Evolutionary conservation across 2,113 vertebrate genomes (phyloP).

Genomic region (Sebastes schlegelii): DNA sequence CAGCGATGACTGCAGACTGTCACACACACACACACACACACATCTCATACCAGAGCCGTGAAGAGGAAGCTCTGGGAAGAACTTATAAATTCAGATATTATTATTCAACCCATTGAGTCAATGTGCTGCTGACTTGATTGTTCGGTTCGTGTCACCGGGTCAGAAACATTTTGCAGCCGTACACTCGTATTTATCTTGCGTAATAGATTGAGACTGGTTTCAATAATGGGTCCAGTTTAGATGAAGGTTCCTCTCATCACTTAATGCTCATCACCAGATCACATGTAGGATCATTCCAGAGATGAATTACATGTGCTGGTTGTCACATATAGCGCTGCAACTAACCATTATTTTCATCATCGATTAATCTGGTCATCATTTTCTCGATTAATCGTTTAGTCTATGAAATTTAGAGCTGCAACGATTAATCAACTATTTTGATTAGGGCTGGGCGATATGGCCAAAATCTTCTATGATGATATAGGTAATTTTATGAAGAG

Average conservation of each 20-base stretch:
- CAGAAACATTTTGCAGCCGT: constrained; percentile 38
- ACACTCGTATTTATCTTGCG: constrained; percentile 10
- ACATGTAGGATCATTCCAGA: constrained; percentile 17
- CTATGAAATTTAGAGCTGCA: background rate
- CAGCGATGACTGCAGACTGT: constrained; percentile 46
- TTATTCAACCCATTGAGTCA: constrained; percentile 53
- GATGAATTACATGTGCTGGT: background rate
- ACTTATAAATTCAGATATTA: constrained; percentile 46
- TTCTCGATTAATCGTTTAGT: background rate
- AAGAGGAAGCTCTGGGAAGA: constrained; percentile 44
- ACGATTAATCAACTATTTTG: too few species aligned
- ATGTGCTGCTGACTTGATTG: constrained; percentile 36
- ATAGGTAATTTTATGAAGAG: too few species aligned
- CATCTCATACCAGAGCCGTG: constrained; percentile 28
- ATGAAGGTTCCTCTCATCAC: constrained; percentile 36
- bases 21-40: constrained; percentile 17
- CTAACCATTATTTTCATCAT: constrained; percentile 9
- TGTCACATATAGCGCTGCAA: background rate
- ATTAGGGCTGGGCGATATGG: too few species aligned
- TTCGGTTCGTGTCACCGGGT: constrained; percentile 37
- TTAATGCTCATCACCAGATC: constrained; percentile 24
- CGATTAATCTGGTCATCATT: background rate
- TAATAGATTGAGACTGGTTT: constrained; percentile 49
- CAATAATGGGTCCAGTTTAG: constrained; percentile 15
- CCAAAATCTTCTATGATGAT: too few species aligned